A percentile compares a stretch with the other conserved stretches of the same genome.
phyloP scores from a whole-genome alignment of 1,140 invertebrate species.

The Helicoverpa armigera region DNA sequence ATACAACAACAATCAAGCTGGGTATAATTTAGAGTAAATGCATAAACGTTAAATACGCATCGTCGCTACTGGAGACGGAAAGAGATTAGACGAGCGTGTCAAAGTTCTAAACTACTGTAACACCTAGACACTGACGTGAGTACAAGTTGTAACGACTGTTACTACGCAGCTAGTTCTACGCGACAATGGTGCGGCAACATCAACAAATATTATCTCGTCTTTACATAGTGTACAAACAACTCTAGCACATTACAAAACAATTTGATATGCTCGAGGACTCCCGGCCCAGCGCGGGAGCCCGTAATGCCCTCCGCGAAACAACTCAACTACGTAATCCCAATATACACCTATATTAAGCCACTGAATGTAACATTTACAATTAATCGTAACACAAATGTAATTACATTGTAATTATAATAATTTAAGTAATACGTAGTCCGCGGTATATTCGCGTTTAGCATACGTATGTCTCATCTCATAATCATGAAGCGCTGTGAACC shows the following conservation, averaged over 20 bases:
- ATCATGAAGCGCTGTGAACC: conserved; percentile 30
- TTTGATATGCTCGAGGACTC: conserved; percentile 72
- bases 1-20: conserved; percentile 71
- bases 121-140: conserved; percentile 78
- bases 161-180: conserved; percentile 76
- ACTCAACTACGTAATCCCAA: conserved; percentile 62
- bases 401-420: conserved; percentile 59
- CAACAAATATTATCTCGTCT: conserved; percentile 64
- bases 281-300: conserved; percentile 43
- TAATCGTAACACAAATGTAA: conserved; percentile 68
- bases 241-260: conserved; percentile 66
- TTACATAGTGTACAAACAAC: conserved; percentile 55
- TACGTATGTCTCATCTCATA: conserved; percentile 37
- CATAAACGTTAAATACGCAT: conserved; percentile 63
- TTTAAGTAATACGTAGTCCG: conserved; percentile 53
- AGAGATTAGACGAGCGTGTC: conserved; percentile 57
- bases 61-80: conserved; percentile 66
- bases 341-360: conserved; percentile 75
- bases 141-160: conserved; percentile 65
- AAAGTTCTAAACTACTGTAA: conserved; percentile 68
- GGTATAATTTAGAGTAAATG: conserved; percentile 64
- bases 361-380: conserved; percentile 73
- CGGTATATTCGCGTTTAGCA: conserved; percentile 1
- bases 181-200: conserved; percentile 72
- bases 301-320: conserved; percentile 54